These are phyloP conservation scores for Zaprionus camerounensis DNA, from an alignment of 1,140 invertebrate genomes.

Conservation along the genomic window DNA sequence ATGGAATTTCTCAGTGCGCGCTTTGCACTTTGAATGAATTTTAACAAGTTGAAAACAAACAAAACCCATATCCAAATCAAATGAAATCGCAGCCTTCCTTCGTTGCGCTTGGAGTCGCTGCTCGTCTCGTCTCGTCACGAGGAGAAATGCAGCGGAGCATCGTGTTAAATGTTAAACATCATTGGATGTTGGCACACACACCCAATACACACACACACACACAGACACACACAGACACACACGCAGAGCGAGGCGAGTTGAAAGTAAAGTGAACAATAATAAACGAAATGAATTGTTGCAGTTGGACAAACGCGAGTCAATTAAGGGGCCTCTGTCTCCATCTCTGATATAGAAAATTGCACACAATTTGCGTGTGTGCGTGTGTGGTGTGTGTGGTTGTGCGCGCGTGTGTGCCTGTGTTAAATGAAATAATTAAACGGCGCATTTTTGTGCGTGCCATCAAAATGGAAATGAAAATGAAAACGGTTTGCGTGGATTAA, in stretches of 20 bases:
- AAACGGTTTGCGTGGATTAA: slow-evolving; percentile 12
- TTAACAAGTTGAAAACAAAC: not conserved
- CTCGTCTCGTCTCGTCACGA: not conserved
- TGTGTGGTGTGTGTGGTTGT: not conserved
- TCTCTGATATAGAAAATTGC: slow-evolving; percentile 11
- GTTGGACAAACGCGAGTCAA: slow-evolving; percentile 8
- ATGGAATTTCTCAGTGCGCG: slow-evolving; percentile 4
- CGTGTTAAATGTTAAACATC: slow-evolving; percentile 19
- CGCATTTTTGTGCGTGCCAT: slow-evolving; percentile 18
- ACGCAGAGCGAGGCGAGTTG: slow-evolving; percentile 2
- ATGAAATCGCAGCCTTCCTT: slow-evolving; percentile 3
- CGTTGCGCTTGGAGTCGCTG: slow-evolving; percentile 6
- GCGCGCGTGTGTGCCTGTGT: slow-evolving; percentile 8
- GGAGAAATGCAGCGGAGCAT: slow-evolving; percentile 11
- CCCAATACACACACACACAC: not conserved
- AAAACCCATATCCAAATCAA: not conserved
- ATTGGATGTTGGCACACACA: slow-evolving; percentile 6
- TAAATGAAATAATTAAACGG: slow-evolving; percentile 34
- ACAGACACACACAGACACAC: slow-evolving; percentile 1
- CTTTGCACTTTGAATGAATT: slow-evolving; percentile 11
- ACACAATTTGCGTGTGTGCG: not conserved
- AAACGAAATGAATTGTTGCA: slow-evolving; percentile 9
- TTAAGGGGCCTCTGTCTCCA: not conserved
- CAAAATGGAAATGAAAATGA: slow-evolving; percentile 19
- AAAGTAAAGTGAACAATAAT: slow-evolving; percentile 16